Evolutionary conservation across 1,140 invertebrate species (phyloP), one percentile per base, ranked within the genome.

Genomic region (Brachionus asplanchnoidis): DNA sequence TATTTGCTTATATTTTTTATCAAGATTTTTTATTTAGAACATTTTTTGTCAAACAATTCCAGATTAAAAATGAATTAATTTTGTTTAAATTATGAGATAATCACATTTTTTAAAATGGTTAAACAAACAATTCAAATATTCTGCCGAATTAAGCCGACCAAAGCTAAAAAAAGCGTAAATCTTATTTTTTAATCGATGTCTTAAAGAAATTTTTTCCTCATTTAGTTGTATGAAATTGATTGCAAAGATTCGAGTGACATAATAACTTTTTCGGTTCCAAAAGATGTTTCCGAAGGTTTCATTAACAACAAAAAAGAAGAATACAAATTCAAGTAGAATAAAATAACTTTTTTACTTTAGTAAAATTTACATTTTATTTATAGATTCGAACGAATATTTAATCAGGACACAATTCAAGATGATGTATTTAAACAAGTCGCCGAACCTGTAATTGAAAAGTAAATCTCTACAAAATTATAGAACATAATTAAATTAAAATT

Each of bases 51-150:
- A 36, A 36, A 36, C 6, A 1, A 3, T 6, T 60, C 20, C 20
- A 60, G 53, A 60, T 60, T 8, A 23, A 60, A 23, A 60, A 60
- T 60, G 53, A 60, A 23, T 20, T 60, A 23, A 17, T 23, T 40
- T 36, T 28, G 23, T 68, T 12, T 0, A n/a, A 68, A 68, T 68
- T 14, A 68, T 14, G 26, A 68, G 32, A 68, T 78, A 78, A 14
- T 50, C 32, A 9, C 2, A 40, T 32, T 14, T 26, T 9, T 0
- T 9, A 86, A 78, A 42, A 90, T 90, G 89, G 89, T 90, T 14
- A 90, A 90, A 85, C 89, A 90, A 85, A 89, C 88, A 3, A 90
- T 90, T 77, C 87, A 89, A 85, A 90, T 90, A 84, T 90, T 89
- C 87, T 87, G 86, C 60, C 85, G 89, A 78, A 79, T 90, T 50